These are phyloP conservation scores for Protaetia brevitarsis DNA, from an alignment of 1,140 invertebrate genomes.

Conservation along the genomic window DNA sequence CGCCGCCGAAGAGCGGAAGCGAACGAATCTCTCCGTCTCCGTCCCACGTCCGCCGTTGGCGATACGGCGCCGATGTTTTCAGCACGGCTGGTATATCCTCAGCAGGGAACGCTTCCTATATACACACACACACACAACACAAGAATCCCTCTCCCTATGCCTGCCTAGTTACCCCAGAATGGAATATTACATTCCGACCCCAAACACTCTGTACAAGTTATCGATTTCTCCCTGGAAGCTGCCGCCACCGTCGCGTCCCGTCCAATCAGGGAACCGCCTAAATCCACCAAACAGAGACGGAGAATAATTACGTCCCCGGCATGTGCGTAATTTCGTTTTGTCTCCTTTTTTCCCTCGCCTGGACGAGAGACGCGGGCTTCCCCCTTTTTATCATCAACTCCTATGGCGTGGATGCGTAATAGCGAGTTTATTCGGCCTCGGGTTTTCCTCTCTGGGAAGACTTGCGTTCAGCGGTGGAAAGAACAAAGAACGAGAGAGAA, in stretches of 20 bases:
- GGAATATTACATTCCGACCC: slow-evolving; percentile 11
- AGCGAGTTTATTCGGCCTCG: neutral
- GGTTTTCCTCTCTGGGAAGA: neutral
- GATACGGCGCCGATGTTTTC: neutral
- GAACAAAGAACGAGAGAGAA: neutral
- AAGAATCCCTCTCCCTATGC: slow-evolving; percentile 5
- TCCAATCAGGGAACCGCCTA: neutral
- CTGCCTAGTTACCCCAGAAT: slow-evolving; percentile 15
- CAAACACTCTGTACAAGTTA: slow-evolving; percentile 5
- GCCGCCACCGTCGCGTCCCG: too few relatives aligned
- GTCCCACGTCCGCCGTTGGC: neutral
- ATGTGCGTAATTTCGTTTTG: slow-evolving; percentile 10
- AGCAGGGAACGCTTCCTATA: slow-evolving; percentile 1
- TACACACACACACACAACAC: too few relatives aligned
- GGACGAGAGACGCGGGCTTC: neutral
- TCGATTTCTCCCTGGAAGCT: slow-evolving; percentile 8
- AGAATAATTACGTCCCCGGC: slow-evolving; percentile 8
- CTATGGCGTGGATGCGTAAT: neutral
- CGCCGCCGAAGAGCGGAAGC: neutral
- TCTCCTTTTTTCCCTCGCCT: neutral
- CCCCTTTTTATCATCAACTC: slow-evolving; percentile 13
- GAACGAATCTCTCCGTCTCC: neutral
- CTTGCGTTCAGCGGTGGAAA: neutral
- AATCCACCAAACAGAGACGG: slow-evolving; percentile 10
- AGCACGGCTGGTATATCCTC: neutral